Base-by-base conservation (phyloP, 2,888 invertebrate species). In the Oxyscelio sp. region DNA sequence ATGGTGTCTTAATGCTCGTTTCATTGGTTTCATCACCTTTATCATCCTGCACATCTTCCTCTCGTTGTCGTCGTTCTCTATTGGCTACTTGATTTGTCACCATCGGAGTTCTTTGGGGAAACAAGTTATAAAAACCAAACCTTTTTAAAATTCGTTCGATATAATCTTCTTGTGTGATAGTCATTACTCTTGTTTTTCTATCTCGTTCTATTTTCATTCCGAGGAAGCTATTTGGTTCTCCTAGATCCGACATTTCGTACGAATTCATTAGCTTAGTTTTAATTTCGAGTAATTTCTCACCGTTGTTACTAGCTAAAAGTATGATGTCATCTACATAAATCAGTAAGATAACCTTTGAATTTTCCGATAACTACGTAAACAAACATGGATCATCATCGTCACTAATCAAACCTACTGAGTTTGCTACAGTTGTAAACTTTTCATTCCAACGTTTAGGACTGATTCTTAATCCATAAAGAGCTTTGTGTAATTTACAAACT, bases 311-410 rank as follows among this genome's bases (percentile, higher is more conserved):
- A 0, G 87, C 85, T 13, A 86, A 9, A 6, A 80, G 80, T n/a
- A n/a, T n/a, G 13, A 73, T 66, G n/a, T 78, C 61, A 50, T 79
- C 70, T 4, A 79, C 70, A 50, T 79, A 43, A 11, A 88, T 31
- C 52, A 88, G 77, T 21, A 87, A 81, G 34, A 88, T 86, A 52
- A 88, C 86, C 6, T 85, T 19, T 65, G 83, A 82, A 13, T 73
- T 71, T 5, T 77, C 34, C 66, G 79, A 56, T 58, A 77, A 83
- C 86, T 86, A 89, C 17, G 86, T 84, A 31, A 87, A 88, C 19
- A 87, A 58, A 50, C 85, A 86, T 31, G 86, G 40, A 40, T 40
- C 40, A 40, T 40, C 5, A n/a, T 40, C 15, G n/a, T 40, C 40
- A 40, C 8, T 40, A 1, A 3, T 40, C 8, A 40, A 40, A 1